Evolutionary conservation across 2,113 vertebrate genomes (phyloP).

Genomic region (Pachyramphus minor): DNA sequence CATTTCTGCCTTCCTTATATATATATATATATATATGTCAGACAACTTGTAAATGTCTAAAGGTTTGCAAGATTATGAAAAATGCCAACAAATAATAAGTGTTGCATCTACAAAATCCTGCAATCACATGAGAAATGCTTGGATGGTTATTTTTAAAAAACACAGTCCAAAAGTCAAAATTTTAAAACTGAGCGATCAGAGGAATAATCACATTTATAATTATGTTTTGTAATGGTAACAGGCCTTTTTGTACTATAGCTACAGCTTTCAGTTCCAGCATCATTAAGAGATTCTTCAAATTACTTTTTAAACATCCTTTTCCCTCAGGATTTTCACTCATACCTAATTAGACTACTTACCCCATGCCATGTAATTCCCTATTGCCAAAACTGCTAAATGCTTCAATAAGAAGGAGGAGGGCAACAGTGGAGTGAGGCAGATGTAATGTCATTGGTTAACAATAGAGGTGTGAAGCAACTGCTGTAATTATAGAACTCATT

Average conservation of each 20-base stretch:
- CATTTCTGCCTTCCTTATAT: neutral
- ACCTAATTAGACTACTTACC: conserved; percentile 82
- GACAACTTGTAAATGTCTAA: neutral
- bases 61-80: neutral
- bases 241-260: conserved; percentile 32
- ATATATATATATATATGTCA: neutral
- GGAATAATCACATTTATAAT: neutral
- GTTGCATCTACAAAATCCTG: neutral
- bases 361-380: conserved; percentile 78
- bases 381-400: conserved; percentile 84
- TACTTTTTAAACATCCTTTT: conserved; percentile 75
- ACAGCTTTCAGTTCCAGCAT: conserved; percentile 70
- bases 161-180: neutral
- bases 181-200: neutral
- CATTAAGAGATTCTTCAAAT: conserved; percentile 81
- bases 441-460: conserved; percentile 82
- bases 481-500: conserved; percentile 81
- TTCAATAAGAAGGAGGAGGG: conserved; percentile 76
- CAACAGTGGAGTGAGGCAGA: conserved; percentile 79
- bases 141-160: neutral
- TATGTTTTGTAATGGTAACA: conserved; percentile 23
- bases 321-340: conserved; percentile 80
- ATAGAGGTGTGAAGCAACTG: conserved; percentile 83
- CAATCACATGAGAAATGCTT: neutral
- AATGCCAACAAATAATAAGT: neutral